Conservation (phyloP, 2,113 vertebrate species). For the Notiomystis cincta region DNA sequence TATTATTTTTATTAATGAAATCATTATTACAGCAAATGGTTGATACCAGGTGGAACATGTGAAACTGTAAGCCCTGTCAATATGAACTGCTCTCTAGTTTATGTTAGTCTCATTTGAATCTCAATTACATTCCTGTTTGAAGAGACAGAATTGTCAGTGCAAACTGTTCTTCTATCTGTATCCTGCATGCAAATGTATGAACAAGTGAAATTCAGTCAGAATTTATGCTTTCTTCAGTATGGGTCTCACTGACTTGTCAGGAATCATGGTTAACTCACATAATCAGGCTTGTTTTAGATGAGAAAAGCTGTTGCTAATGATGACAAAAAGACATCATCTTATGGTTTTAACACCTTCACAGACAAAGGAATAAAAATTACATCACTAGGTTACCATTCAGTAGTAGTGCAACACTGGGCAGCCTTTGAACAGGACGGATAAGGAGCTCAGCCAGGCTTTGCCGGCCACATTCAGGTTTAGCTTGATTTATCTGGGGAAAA, state of each 20-base stretch:
- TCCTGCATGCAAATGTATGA: not conserved
- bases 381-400: slow-evolving; percentile 82
- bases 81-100: not conserved
- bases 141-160: not conserved
- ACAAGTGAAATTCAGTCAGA: not conserved
- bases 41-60: not conserved
- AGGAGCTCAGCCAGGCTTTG: slow-evolving; percentile 93
- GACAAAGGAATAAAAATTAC: not conserved
- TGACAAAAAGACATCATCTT: not conserved
- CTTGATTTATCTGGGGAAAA: slow-evolving; percentile 87
- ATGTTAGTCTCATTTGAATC: not conserved
- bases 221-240: not conserved
- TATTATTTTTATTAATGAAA: not conserved
- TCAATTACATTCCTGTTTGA: not conserved
- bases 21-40: not conserved
- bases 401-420: slow-evolving; percentile 92
- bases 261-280: not conserved
- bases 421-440: slow-evolving; percentile 94
- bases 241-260: not conserved
- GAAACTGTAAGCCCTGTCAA: not conserved
- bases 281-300: not conserved
- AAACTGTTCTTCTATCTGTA: not conserved
- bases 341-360: not conserved
- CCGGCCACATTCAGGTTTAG: slow-evolving; percentile 94
- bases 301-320: not conserved